Evolutionary conservation across 2,113 vertebrate species (phyloP).

Genomic region (Phalacrocorax carbo): DNA sequence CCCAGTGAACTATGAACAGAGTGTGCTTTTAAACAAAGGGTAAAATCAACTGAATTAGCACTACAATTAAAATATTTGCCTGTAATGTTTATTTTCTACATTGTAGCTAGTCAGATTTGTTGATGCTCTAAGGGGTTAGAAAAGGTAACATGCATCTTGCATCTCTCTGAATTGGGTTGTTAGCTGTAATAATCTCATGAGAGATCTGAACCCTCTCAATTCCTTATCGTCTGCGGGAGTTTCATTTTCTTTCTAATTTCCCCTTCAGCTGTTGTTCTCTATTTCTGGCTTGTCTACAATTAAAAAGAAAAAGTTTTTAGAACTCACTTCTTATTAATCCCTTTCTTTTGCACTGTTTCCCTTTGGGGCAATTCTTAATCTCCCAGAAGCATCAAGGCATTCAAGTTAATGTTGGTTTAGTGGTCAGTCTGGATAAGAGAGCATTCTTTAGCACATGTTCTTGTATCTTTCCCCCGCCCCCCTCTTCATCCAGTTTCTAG

Average conservation of each 20-base stretch:
- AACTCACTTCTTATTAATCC: background rate
- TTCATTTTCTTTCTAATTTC: conserved; percentile 38
- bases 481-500: background rate
- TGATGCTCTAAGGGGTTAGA: background rate
- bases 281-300: background rate
- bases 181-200: background rate
- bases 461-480: background rate
- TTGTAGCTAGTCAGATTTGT: background rate
- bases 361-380: conserved; percentile 15
- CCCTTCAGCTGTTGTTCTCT: conserved; percentile 3
- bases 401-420: conserved; percentile 17
- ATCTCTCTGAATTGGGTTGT: background rate
- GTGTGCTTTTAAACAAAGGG: background rate
- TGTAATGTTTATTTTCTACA: background rate
- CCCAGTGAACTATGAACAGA: background rate
- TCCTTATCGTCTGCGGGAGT: background rate
- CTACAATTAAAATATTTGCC: background rate
- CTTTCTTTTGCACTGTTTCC: background rate
- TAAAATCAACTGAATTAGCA: background rate
- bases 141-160: background rate
- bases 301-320: background rate
- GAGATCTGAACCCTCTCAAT: conserved; percentile 1
- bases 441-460: background rate
- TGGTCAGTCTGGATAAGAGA: background rate
- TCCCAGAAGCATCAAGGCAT: conserved; percentile 32